Conservation (phyloP, 2,797 vertebrate species). For the Cephalopachus bancanus region DNA sequence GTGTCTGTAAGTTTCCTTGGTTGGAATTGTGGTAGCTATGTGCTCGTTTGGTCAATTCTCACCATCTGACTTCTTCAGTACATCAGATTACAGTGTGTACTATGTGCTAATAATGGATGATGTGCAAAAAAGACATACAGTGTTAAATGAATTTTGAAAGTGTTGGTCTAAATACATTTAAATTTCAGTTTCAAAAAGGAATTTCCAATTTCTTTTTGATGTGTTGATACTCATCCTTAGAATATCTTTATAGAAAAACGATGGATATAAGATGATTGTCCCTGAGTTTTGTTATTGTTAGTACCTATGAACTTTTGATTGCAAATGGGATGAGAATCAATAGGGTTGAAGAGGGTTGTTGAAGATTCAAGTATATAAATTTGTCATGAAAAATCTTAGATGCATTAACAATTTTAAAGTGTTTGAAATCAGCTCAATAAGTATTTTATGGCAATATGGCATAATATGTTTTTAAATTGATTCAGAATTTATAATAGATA, state of each 20-base stretch:
- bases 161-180: conserved; percentile 5
- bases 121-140: not conserved
- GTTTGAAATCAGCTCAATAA: conserved; percentile 51
- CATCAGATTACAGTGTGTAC: not conserved
- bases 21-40: conserved; percentile 7
- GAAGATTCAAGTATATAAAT: conserved; percentile 27
- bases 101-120: not conserved
- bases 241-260: conserved; percentile 47
- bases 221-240: conserved; percentile 42
- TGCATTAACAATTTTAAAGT: conserved; percentile 38
- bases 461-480: conserved; percentile 26
- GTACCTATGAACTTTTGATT: conserved; percentile 53
- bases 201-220: conserved; percentile 13
- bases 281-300: conserved; percentile 56
- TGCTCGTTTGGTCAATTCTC: not conserved
- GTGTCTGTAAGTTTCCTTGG: not conserved
- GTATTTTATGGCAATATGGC: not conserved
- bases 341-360: not conserved
- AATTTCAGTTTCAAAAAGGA: not conserved
- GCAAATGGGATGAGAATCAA: conserved; percentile 7
- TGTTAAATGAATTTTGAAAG: conserved; percentile 29
- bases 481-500: conserved; percentile 11
- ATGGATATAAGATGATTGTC: conserved; percentile 55
- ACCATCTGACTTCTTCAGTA: not conserved
- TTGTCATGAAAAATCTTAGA: conserved; percentile 49